Conservation (phyloP, 1,140 invertebrate genomes). For the Ganaspis sp. region DNA sequence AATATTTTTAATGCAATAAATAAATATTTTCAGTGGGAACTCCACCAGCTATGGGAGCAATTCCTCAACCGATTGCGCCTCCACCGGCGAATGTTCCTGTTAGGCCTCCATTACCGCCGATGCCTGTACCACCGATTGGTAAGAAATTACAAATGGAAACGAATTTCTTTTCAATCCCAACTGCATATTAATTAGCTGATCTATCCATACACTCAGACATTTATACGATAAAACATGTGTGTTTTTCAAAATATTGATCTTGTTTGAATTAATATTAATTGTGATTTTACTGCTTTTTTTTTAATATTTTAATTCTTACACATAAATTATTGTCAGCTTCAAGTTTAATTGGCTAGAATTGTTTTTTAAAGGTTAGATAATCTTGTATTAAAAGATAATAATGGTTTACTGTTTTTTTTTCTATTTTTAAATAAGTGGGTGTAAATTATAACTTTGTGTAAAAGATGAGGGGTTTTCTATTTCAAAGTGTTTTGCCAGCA, state of each 20-base stretch:
- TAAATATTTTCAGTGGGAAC: conserved; percentile 28
- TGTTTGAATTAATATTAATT: neutral
- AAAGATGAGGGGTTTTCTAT: no score
- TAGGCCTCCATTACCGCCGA: conserved; percentile 58
- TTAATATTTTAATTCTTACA: no score
- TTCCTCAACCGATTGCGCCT: conserved; percentile 58
- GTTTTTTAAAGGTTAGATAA: no score
- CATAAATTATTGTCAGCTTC: no score
- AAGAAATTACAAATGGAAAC: conserved; percentile 35
- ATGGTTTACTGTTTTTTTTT: no score
- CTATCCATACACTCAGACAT: neutral
- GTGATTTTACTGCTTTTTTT: neutral
- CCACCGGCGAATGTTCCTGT: conserved; percentile 52
- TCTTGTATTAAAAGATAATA: no score
- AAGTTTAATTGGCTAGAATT: no score
- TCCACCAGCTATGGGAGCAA: conserved; percentile 42
- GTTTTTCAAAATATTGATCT: neutral
- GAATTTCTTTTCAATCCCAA: neutral
- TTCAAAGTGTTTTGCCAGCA: no score
- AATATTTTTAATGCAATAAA: conserved; percentile 5
- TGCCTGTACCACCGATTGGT: conserved; percentile 53
- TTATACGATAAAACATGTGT: neutral
- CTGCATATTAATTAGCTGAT: neutral
- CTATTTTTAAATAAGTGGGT: no score
- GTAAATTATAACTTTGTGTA: no score